A percentile compares a stretch with the other conserved stretches of the same genome.
These are phyloP conservation scores for Steinernema scapterisci DNA, from an alignment of 2,888 invertebrate genomes.

Conservation along the genomic window DNA sequence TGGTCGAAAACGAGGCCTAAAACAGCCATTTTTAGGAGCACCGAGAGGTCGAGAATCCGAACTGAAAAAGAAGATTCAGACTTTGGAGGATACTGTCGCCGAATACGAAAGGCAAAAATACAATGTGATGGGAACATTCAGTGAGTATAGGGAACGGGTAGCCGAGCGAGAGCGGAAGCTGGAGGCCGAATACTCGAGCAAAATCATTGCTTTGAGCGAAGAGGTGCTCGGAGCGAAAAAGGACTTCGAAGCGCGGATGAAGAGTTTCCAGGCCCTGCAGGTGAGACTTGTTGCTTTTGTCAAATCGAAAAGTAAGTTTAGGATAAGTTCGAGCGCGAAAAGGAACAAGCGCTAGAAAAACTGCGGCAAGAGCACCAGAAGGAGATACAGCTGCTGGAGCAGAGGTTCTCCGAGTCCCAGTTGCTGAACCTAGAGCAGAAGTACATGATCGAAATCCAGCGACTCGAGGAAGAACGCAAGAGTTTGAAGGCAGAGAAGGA, in stretches of 20 bases:
- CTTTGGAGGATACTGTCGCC: slow-evolving; percentile 67
- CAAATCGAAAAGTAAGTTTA: slow-evolving; percentile 37
- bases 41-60: slow-evolving; percentile 58
- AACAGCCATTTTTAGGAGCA: slow-evolving; percentile 31
- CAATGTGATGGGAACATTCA: slow-evolving; percentile 68
- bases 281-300: slow-evolving; percentile 36
- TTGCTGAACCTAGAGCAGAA: slow-evolving; percentile 68
- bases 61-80: slow-evolving; percentile 65
- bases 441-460: slow-evolving; percentile 67
- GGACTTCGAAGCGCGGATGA: slow-evolving; percentile 70
- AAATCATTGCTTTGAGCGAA: slow-evolving; percentile 70
- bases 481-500: slow-evolving; percentile 65
- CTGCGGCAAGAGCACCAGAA: slow-evolving; percentile 67
- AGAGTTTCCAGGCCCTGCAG: slow-evolving; percentile 69
- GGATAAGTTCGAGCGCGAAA: slow-evolving; percentile 67
- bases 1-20: not conserved
- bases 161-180: slow-evolving; percentile 66
- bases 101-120: slow-evolving; percentile 67
- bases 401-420: slow-evolving; percentile 64
- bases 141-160: slow-evolving; percentile 66
- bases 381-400: slow-evolving; percentile 66
- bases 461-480: slow-evolving; percentile 67
- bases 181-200: slow-evolving; percentile 67
- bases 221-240: slow-evolving; percentile 69
- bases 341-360: slow-evolving; percentile 67